Evolutionary conservation across 2,888 invertebrate species (phyloP).

Genomic region (Ormyrus labotus): DNA sequence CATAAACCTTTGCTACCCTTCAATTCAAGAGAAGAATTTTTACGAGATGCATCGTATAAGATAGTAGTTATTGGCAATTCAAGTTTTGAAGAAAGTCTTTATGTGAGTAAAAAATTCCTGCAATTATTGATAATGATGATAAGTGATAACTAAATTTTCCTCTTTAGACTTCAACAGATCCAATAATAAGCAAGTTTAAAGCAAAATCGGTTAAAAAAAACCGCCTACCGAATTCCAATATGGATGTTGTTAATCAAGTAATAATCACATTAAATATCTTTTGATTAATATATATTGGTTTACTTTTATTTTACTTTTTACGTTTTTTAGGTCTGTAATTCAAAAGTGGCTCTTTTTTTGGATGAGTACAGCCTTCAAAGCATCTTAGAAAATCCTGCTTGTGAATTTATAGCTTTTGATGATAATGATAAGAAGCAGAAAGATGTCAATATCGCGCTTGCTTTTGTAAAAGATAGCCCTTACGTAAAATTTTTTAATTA

Average conservation of each 20-base stretch:
- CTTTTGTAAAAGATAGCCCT: constrained; percentile 44
- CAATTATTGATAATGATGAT: neutral
- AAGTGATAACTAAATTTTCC: neutral
- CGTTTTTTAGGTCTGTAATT: constrained; percentile 4
- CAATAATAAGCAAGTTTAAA: constrained; percentile 3
- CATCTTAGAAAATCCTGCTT: neutral
- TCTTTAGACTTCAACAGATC: constrained; percentile 2
- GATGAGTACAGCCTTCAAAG: constrained; percentile 20
- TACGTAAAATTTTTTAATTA: constrained; percentile 30
- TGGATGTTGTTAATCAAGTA: constrained; percentile 5
- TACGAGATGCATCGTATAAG: constrained; percentile 31
- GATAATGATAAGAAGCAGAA: neutral
- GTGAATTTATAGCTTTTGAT: constrained; percentile 32
- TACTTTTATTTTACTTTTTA: neutral
- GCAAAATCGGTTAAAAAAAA: neutral
- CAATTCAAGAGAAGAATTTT: constrained; percentile 28
- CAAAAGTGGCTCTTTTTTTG: constrained; percentile 18
- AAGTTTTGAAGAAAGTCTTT: constrained; percentile 26
- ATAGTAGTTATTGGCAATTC: constrained; percentile 10
- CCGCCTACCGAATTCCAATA: neutral
- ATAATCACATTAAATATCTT: neutral
- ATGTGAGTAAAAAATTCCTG: constrained; percentile 16
- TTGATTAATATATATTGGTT: neutral
- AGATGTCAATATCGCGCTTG: constrained; percentile 11
- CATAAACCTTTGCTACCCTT: constrained; percentile 56